phyloP scores from a whole-genome alignment of 2,797 vertebrate genomes.

The Aplochiton taeniatus region DNA sequence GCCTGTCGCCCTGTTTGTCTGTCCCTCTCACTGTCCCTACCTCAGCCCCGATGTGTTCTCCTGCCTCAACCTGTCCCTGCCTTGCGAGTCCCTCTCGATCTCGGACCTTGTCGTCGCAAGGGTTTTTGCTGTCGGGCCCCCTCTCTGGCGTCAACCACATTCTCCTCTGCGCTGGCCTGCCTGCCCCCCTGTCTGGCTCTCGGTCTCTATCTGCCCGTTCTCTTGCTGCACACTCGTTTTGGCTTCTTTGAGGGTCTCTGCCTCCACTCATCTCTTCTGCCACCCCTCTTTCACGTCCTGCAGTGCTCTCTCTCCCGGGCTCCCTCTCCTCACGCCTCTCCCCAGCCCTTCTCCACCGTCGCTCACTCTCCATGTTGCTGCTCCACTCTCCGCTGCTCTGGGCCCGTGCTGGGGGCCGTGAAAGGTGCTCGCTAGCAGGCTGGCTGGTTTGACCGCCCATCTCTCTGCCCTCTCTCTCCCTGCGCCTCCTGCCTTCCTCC shows the following conservation, averaged over 20 bases:
- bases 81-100: constrained; percentile 45
- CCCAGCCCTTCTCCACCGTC: constrained; percentile 21
- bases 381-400: constrained; percentile 61
- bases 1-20: constrained; percentile 43
- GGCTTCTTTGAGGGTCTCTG: constrained; percentile 29
- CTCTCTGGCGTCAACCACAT: constrained; percentile 77
- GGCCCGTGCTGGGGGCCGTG: constrained; percentile 33
- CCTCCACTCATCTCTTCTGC: constrained; percentile 10
- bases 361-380: constrained; percentile 54
- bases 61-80: constrained; percentile 21
- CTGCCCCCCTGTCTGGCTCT: constrained; percentile 17
- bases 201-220: constrained; percentile 35
- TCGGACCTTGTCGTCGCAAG: constrained; percentile 34
- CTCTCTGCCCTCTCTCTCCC: constrained; percentile 7
- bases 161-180: constrained; percentile 49
- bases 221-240: constrained; percentile 19
- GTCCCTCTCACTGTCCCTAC: constrained; percentile 15
- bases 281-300: constrained; percentile 36
- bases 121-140: constrained; percentile 49
- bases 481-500: constrained; percentile 3
- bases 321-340: constrained; percentile 47
- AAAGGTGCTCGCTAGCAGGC: constrained; percentile 19
- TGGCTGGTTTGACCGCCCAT: constrained; percentile 29
- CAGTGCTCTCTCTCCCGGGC: constrained; percentile 19
- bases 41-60: constrained; percentile 11